Percentiles rank a stretch among this genome's conserved stretches.
Conservation (phyloP, 2,797 vertebrate species). For the Borostomias antarcticus region DNA sequence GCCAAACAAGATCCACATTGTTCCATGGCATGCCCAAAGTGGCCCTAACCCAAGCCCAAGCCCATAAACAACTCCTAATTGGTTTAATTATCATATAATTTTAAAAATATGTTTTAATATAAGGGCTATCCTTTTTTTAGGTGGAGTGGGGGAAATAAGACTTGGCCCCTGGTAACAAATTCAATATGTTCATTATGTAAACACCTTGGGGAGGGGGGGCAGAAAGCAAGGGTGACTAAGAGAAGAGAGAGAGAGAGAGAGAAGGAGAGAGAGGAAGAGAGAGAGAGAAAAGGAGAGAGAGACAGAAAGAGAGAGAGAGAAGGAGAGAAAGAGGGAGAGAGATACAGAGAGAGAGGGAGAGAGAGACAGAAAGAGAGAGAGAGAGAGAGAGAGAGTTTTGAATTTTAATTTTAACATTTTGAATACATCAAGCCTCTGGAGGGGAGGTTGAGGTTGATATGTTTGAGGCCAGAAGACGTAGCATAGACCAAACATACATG, state of each 20-base stretch:
- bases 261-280: slow-evolving; percentile 17
- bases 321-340: slow-evolving; percentile 8
- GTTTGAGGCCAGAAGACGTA: slow-evolving; percentile 35
- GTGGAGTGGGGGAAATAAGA: slow-evolving; percentile 72
- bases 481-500: slow-evolving; percentile 31
- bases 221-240: too few relatives aligned
- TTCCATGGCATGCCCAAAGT: slow-evolving; percentile 71
- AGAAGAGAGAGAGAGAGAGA: slow-evolving; percentile 38
- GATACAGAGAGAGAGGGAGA: slow-evolving; percentile 16
- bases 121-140: slow-evolving; percentile 77
- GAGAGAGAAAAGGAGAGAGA: slow-evolving; percentile 18
- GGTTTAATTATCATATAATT: slow-evolving; percentile 79
- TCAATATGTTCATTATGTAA: slow-evolving; percentile 80
- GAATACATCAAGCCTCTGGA: not conserved
- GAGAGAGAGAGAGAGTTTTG: slow-evolving; percentile 15
- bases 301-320: slow-evolving; percentile 39
- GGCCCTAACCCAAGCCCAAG: slow-evolving; percentile 66
- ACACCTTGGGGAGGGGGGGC: slow-evolving; percentile 63
- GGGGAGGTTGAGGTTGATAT: slow-evolving; percentile 17
- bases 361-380: too few relatives aligned
- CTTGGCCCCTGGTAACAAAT: slow-evolving; percentile 73
- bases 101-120: slow-evolving; percentile 80
- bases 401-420: not conserved
- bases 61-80: slow-evolving; percentile 78
- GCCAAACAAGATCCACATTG: slow-evolving; percentile 79